These are phyloP conservation scores for Epistrophella euchroma DNA, from an alignment of 2,888 invertebrate species.

Conservation along the genomic window DNA sequence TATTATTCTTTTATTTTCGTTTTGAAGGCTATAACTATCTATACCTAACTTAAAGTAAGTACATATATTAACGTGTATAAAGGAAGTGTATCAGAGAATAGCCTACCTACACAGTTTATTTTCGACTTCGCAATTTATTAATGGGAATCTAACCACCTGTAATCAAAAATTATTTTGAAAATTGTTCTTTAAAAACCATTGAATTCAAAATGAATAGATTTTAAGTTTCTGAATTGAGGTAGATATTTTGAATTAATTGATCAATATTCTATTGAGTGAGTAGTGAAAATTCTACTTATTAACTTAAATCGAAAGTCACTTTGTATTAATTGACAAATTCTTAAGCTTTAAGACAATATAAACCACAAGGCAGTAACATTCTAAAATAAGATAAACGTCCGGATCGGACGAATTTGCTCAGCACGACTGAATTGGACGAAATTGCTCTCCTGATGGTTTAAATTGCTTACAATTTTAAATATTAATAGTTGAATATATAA, in stretches of 20 bases:
- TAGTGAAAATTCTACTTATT: background rate
- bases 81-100: background rate
- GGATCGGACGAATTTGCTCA: no score
- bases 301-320: no score
- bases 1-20: conserved; percentile 8
- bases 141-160: conserved; percentile 1
- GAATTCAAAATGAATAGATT: background rate
- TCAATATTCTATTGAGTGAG: no score
- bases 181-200: background rate
- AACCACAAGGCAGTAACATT: no score
- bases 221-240: background rate
- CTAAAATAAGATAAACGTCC: no score
- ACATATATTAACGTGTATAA: background rate
- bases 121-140: background rate
- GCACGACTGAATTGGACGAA: no score
- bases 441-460: no score
- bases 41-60: background rate
- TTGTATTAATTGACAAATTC: no score
- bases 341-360: no score
- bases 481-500: no score
- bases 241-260: background rate
- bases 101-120: background rate
- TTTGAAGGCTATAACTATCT: background rate
- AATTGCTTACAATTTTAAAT: no score
- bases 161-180: background rate